These are phyloP conservation scores for Danionella cerebrum DNA, from an alignment of 2,113 vertebrate species.

Conservation along the genomic window DNA sequence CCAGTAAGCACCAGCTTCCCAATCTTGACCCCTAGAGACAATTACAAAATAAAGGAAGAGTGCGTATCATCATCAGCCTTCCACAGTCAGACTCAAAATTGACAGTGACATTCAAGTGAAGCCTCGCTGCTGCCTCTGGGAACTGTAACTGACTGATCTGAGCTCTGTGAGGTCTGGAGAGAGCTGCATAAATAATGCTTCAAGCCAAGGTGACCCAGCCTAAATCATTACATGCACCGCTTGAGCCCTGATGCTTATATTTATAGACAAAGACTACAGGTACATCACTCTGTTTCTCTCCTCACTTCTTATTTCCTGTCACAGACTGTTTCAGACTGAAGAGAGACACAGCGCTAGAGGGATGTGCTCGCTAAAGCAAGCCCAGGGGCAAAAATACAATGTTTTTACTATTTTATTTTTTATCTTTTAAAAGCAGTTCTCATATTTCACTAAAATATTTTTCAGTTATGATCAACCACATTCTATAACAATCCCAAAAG, in stretches of 20 bases:
- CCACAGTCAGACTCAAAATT: constrained; percentile 17
- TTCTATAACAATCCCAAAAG: too few relatives aligned
- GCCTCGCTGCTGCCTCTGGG: constrained; percentile 2
- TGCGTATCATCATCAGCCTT: background rate
- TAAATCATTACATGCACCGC: constrained; percentile 34
- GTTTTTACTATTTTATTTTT: too few relatives aligned
- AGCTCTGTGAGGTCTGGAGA: constrained; percentile 19
- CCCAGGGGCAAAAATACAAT: background rate
- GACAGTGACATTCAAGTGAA: constrained; percentile 20
- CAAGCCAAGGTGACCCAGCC: constrained; percentile 43
- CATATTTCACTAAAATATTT: too few relatives aligned
- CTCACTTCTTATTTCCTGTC: constrained; percentile 11
- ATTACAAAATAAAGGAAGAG: background rate
- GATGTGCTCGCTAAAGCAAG: background rate
- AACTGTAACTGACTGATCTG: constrained; percentile 39
- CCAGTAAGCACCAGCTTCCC: background rate
- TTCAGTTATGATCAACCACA: too few relatives aligned
- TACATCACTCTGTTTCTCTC: constrained; percentile 15
- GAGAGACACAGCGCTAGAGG: background rate
- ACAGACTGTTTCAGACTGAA: background rate
- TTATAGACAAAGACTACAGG: constrained; percentile 43
- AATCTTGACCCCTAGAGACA: background rate
- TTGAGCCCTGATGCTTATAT: constrained; percentile 35
- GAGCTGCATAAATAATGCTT: constrained; percentile 35
- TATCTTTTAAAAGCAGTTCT: too few relatives aligned